A percentile compares a stretch with the other conserved stretches of the same genome.
These are phyloP conservation scores for Cichladusa arquata DNA, from an alignment of 2,113 vertebrate genomes.

Conservation along the genomic window DNA sequence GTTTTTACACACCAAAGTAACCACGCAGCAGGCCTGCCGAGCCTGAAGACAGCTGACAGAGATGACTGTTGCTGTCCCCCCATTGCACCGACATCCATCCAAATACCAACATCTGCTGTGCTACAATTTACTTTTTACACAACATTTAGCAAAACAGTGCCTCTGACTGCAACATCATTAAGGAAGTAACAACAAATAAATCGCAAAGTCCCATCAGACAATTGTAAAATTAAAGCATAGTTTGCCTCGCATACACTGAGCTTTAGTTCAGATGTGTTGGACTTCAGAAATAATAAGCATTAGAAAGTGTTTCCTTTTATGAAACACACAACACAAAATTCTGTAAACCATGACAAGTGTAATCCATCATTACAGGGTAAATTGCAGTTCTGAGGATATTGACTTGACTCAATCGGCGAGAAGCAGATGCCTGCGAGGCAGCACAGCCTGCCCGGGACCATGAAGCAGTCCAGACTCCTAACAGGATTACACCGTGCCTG, in stretches of 20 bases:
- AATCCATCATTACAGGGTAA: constrained; percentile 66
- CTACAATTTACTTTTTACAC: constrained; percentile 92
- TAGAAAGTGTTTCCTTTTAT: constrained; percentile 44
- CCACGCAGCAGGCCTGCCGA: constrained; percentile 87
- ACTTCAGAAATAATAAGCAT: constrained; percentile 54
- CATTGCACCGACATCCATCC: constrained; percentile 77
- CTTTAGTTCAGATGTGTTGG: constrained; percentile 52
- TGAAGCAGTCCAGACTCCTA: background rate
- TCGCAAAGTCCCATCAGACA: constrained; percentile 71
- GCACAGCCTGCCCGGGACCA: background rate
- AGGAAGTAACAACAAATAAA: constrained; percentile 77
- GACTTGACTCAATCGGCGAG: constrained; percentile 35
- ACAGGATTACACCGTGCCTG: constrained; percentile 31
- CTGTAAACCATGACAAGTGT: constrained; percentile 6
- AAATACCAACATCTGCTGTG: constrained; percentile 87
- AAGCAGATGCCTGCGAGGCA: constrained; percentile 53
- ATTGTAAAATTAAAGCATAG: constrained; percentile 71
- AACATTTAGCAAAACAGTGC: constrained; percentile 90
- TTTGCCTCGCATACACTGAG: constrained; percentile 64
- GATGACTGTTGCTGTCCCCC: constrained; percentile 80
- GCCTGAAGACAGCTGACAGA: constrained; percentile 81
- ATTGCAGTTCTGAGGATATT: constrained; percentile 58
- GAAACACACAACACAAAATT: constrained; percentile 31
- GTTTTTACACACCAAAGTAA: constrained; percentile 91
- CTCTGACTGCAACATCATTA: constrained; percentile 81